Conservation (phyloP, 2,797 vertebrate species). For the Chiroxiphia lanceolata region DNA sequence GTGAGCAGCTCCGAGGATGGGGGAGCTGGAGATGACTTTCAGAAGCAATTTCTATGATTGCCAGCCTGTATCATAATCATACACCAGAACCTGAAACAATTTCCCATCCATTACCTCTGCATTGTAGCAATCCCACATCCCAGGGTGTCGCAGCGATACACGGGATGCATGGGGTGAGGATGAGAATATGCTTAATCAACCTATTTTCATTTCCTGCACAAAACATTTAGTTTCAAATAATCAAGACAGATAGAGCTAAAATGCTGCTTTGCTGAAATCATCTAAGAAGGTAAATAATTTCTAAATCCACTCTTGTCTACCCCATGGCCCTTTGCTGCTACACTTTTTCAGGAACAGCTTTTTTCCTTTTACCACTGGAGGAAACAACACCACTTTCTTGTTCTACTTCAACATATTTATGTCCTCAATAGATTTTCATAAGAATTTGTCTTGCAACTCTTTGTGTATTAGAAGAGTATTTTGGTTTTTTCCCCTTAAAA, state of each 20-base stretch:
- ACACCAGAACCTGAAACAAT: slow-evolving; percentile 22
- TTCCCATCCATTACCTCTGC: slow-evolving; percentile 30
- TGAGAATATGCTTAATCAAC: slow-evolving; percentile 29
- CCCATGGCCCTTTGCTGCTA: background rate
- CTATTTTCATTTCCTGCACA: background rate
- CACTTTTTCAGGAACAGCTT: background rate
- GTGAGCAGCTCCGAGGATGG: background rate
- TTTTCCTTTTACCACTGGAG: background rate
- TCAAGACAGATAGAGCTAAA: background rate
- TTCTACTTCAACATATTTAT: background rate
- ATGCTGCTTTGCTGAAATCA: background rate
- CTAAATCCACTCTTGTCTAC: background rate
- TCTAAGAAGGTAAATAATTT: background rate
- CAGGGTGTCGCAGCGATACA: background rate
- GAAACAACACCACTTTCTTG: background rate
- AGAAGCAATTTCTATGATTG: slow-evolving; percentile 49
- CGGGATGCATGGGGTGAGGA: background rate
- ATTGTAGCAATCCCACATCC: background rate
- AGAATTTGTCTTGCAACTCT: background rate
- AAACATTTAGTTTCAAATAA: slow-evolving; percentile 17
- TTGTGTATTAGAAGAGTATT: background rate
- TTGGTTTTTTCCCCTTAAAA: background rate
- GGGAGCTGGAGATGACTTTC: slow-evolving; percentile 1
- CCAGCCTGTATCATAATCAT: slow-evolving; percentile 15
- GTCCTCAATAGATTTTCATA: background rate